Base-by-base conservation (phyloP, 2,888 invertebrate genomes). In the Plebejus argus region DNA sequence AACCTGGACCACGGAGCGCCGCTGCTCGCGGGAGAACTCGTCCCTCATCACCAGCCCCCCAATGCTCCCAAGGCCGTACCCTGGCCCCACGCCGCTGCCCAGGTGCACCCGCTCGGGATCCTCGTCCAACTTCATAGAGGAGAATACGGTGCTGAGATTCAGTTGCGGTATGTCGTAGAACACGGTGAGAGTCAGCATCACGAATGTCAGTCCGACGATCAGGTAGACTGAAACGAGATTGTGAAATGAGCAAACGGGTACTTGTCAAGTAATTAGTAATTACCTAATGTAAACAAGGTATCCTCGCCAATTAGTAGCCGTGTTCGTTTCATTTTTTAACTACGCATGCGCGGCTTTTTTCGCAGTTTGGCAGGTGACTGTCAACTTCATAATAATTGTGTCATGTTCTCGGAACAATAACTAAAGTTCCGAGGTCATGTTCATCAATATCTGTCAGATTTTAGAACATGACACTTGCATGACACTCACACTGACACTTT, bases 91-190 rank as follows among this genome's bases (percentile, higher is more conserved):
- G 6, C 86, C 94, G 0, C 95, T 94, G 76, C 96, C 95, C 58
- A 96, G 91, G 7, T 96, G 94, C 86, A 96, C 95, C 88, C 96
- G 96, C 88, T 96, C 96, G 0, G 96, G 95, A 85, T 96, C 96
- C 35, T 89, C 93, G 80, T 92, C 90, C 0, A 94, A 91, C 81
- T 94, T 93, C 80, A 96, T 95, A 80, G 96, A 94, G 76, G 97
- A 96, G 89, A 98, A 97, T 70, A 97, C 95, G 79, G 96, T 95
- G 82, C 97, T 97, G 79, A 98, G 91, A 90, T 98, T 98, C 83
- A 98, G 94, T 91, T 98, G 97, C 5, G 98, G 98, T 82, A 98
- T 97, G 88, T 98, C 98, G 91, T 98, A 98, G 92, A 98, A 97
- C 39, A 98, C 96, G 1, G 97, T 97, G 85, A 98, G 91, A 18